Evolutionary conservation across 2,797 vertebrate genomes (phyloP), one percentile per base, ranked within the genome.

Genomic region (Hemibagrus guttatus): DNA sequence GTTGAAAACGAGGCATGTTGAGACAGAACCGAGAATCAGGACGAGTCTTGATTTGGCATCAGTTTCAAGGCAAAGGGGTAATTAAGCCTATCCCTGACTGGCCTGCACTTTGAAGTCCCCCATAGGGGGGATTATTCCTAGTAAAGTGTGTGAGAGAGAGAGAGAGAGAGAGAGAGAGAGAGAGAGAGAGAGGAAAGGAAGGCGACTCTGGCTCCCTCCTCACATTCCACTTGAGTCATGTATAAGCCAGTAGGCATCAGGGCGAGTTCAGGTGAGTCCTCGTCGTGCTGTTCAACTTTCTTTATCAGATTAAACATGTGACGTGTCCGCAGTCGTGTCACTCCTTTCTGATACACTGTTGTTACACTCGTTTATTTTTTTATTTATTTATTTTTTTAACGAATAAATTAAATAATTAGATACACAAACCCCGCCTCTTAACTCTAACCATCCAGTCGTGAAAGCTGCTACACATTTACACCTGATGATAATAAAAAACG

Each of bases 41-140:
- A 89, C 84, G 89, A 93, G 90, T 93, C 93, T 92, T 93, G 93
- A 94, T 94, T 94, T 94, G 94, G 94, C 93, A 94, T 90, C 90
- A 91, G 92, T 94, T 95, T 94, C 93, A 94, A 95, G 93, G 94
- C 93, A 94, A 94, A 93, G 91, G 91, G 92, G 92, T 96, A 95
- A 95, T 95, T 95, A 94, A 94, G 93, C 92, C 93, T 93, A 93
- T 95, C 93, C 94, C 91, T 93, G 92, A 91, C 93, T 89, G 92
- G 91, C 92, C 94, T 92, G 91, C 90, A 93, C 95, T 95, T 95
- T 95, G 94, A 95, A 94, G 94, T 93, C 91, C 92, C 93, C 94
- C 93, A 93, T 92, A 92, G 93, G 93, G 92, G 94, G 93, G 94
- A 95, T 95, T 94, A 95, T 94, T 92, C 89, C 91, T 89, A 92